Base-by-base conservation (phyloP, 92 coral and sea anemone genomes). In the Palythoa caribaeorum region DNA sequence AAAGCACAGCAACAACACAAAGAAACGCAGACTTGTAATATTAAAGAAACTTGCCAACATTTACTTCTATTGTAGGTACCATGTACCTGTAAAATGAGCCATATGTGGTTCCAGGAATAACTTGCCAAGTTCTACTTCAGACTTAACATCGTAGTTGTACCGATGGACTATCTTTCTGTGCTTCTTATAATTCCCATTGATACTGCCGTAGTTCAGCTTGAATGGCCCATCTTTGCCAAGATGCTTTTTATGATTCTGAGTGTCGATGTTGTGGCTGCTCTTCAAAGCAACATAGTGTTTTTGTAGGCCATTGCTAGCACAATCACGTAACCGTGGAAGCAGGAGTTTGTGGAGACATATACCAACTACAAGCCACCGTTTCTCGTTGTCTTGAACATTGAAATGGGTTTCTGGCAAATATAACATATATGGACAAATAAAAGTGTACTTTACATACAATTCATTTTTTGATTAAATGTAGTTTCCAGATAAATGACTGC, bases 281-380 rank as follows among this genome's bases (percentile, higher is more conserved):
- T 89, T 87, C 51, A 90, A 69, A 83, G 78, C 6, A 6, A 38
- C 66, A 78, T 94, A 91, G 78, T 95, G 98, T 16, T 87, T 95
- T 54, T 66, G 57, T 4, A 95, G 89, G 70, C 94, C 92, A 38
- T 80, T 79, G 47, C 60, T 72, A 9, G 90, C 89, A 63, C 84
- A 87, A 47, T 85, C 69, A 3, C 92, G 92, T 39, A 95, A 76
- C 15, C 78, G 66, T 94, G 98, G 98, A 11, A 95, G 83, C 47
- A 95, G 85, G 73, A 95, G 53, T 62, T 84, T 94, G 84, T 95
- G 80, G 54, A 95, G 87, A 44, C 93, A 89, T 70, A 95, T 87
- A 11, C 98, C 98, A 20, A 92, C 85, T 59, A 95, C 98, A n/a
- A 95, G 90, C 98, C 98, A 95, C 89, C 98, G 78, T 75, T 94